Conservation (phyloP, 2,888 invertebrate species). For the Rhagonycha lutea region DNA sequence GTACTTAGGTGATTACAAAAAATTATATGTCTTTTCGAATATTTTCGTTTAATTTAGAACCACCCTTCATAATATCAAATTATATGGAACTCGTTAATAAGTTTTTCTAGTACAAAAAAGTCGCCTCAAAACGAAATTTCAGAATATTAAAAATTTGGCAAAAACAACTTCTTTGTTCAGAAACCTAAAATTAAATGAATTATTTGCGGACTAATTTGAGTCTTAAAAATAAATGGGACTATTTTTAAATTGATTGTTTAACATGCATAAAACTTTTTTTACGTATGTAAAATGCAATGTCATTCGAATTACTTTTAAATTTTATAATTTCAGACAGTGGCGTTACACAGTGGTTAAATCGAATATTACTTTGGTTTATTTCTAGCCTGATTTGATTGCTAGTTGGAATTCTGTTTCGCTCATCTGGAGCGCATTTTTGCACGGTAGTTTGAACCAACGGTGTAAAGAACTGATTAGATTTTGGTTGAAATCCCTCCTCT, state of each 20-base stretch:
- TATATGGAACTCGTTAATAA: background rate
- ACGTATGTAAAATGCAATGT: background rate
- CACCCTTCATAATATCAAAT: background rate
- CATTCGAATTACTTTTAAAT: background rate
- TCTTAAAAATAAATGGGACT: background rate
- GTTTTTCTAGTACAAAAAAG: background rate
- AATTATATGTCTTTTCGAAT: too few relatives aligned
- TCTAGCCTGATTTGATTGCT: too few relatives aligned
- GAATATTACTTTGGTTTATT: too few relatives aligned
- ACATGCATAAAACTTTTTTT: background rate
- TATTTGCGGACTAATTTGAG: background rate
- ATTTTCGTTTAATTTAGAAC: too few relatives aligned
- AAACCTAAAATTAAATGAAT: background rate
- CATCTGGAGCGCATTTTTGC: too few relatives aligned
- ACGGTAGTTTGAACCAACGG: too few relatives aligned
- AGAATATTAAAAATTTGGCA: slow-evolving; percentile 17
- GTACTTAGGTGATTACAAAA: too few relatives aligned
- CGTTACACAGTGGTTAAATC: background rate
- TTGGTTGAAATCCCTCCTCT: too few relatives aligned
- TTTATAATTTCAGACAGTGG: background rate
- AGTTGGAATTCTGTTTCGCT: too few relatives aligned
- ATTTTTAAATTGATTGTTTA: background rate
- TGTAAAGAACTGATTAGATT: too few relatives aligned
- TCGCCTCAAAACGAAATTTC: background rate
- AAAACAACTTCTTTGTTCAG: slow-evolving; percentile 16